Evolutionary conservation across 1,140 invertebrate species (phyloP).

Genomic region (Chrysomallon squamiferum): DNA sequence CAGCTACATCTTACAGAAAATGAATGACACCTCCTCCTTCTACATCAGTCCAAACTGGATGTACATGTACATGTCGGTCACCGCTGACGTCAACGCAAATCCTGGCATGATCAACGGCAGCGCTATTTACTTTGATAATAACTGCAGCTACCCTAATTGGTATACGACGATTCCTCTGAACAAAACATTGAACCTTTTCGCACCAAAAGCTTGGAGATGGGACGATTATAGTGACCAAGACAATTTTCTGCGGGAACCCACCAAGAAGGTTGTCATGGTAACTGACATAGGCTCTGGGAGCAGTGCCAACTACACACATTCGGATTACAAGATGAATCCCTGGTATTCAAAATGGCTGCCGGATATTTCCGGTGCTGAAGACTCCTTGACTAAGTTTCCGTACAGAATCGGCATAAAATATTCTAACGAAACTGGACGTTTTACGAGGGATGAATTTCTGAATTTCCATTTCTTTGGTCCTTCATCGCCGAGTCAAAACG

Average conservation of each 20-base stretch:
- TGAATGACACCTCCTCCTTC: conserved; percentile 53
- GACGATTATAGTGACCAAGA: conserved; percentile 59
- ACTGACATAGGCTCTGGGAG: conserved; percentile 60
- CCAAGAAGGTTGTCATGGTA: conserved; percentile 43
- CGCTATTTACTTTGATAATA: conserved; percentile 91
- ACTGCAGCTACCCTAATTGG: conserved; percentile 82
- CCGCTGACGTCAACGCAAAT: conserved; percentile 93
- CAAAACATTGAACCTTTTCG: conserved; percentile 93
- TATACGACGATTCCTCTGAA: conserved; percentile 94
- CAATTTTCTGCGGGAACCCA: conserved; percentile 59
- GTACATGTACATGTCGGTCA: conserved; percentile 94
- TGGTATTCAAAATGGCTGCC: conserved; percentile 42
- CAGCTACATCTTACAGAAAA: conserved; percentile 82
- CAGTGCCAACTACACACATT: conserved; percentile 86
- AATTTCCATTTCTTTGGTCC: conserved; percentile 56
- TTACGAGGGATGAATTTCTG: conserved; percentile 37
- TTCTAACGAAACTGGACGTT: conserved; percentile 85
- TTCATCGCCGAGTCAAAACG: conserved; percentile 40
- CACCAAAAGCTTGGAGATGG: conserved; percentile 79
- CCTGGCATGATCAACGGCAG: conserved; percentile 86
- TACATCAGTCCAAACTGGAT: conserved; percentile 96
- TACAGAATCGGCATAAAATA: conserved; percentile 70
- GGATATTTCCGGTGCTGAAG: conserved; percentile 22
- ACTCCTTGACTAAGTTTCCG: conserved; percentile 41
- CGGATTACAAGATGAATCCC: conserved; percentile 87